These are phyloP conservation scores for Lethenteron reissneri DNA, from an alignment of 2,113 vertebrate genomes.

Conservation along the genomic window DNA sequence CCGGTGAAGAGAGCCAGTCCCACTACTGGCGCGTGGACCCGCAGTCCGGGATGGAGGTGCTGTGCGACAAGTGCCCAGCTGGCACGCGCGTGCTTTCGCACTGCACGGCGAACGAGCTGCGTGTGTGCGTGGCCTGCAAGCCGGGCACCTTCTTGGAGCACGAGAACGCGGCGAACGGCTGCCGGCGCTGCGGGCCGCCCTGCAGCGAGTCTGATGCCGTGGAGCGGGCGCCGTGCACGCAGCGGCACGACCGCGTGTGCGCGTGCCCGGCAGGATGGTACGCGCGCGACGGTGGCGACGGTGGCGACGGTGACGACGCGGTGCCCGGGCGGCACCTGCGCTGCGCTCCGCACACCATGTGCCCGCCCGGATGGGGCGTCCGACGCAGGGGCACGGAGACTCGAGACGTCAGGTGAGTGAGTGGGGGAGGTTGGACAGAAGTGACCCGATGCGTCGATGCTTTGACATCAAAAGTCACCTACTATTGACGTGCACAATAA, in stretches of 20 bases:
- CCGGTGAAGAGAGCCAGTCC: too few species aligned
- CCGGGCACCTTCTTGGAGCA: constrained; percentile 51
- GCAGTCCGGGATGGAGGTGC: constrained; percentile 30
- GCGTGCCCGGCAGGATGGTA: constrained; percentile 41
- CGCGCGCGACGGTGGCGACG: too few species aligned
- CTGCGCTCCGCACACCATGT: constrained; percentile 40
- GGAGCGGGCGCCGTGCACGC: constrained; percentile 44
- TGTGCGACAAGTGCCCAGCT: constrained; percentile 84
- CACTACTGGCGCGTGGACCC: too few species aligned
- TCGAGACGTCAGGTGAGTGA: constrained; percentile 33
- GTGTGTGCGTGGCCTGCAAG: constrained; percentile 61
- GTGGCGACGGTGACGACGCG: too few species aligned
- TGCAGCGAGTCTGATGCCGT: constrained; percentile 34
- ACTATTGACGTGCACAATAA: too few species aligned
- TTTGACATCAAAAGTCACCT: too few species aligned
- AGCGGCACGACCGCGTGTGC: constrained; percentile 55
- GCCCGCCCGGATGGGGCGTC: constrained; percentile 51
- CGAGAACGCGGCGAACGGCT: constrained; percentile 62
- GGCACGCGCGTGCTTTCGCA: constrained; percentile 66
- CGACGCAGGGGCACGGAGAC: constrained; percentile 48
- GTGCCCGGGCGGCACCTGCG: constrained; percentile 7
- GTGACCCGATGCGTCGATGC: too few species aligned
- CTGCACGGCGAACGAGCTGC: constrained; percentile 39
- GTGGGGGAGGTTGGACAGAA: too few species aligned
- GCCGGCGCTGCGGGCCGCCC: constrained; percentile 43